A percentile compares a stretch with the other conserved stretches of the same genome.
phyloP scores from a whole-genome alignment of 1,140 invertebrate species.

The Hyles vespertilio region DNA sequence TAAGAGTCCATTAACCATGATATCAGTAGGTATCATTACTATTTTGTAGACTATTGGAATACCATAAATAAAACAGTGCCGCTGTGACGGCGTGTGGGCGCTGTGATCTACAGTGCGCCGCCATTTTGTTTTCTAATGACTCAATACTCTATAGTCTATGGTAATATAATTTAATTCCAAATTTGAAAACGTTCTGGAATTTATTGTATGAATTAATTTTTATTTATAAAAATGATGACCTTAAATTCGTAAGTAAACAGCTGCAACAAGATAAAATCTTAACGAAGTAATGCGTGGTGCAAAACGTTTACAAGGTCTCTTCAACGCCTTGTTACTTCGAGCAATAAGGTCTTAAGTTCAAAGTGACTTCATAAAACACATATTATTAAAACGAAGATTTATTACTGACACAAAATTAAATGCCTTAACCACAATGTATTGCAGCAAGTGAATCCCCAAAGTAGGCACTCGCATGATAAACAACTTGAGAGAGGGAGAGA shows the following conservation, averaged over 20 bases:
- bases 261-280: too few species aligned
- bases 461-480: slow-evolving; percentile 59
- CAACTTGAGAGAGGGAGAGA: slow-evolving; percentile 58
- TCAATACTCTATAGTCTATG: slow-evolving; percentile 28
- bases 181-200: neutral
- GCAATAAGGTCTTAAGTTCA: neutral
- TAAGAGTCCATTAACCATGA: neutral
- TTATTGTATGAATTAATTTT: too few species aligned
- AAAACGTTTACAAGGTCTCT: neutral
- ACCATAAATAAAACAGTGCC: slow-evolving; percentile 49
- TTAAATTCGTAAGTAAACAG: too few species aligned
- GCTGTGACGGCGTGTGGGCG: slow-evolving; percentile 59
- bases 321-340: neutral
- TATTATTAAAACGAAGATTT: slow-evolving; percentile 65
- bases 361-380: slow-evolving; percentile 22
- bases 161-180: neutral
- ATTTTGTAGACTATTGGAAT: slow-evolving; percentile 53
- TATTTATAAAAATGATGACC: too few species aligned
- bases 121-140: slow-evolving; percentile 68
- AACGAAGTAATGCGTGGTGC: neutral
- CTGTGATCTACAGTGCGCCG: slow-evolving; percentile 48
- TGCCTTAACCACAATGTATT: slow-evolving; percentile 58
- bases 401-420: slow-evolving; percentile 57
- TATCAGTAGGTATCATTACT: slow-evolving; percentile 23
- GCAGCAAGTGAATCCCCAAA: slow-evolving; percentile 29